Evolutionary conservation across 2,113 vertebrate genomes (phyloP).

Genomic region (Meriones unguiculatus): DNA sequence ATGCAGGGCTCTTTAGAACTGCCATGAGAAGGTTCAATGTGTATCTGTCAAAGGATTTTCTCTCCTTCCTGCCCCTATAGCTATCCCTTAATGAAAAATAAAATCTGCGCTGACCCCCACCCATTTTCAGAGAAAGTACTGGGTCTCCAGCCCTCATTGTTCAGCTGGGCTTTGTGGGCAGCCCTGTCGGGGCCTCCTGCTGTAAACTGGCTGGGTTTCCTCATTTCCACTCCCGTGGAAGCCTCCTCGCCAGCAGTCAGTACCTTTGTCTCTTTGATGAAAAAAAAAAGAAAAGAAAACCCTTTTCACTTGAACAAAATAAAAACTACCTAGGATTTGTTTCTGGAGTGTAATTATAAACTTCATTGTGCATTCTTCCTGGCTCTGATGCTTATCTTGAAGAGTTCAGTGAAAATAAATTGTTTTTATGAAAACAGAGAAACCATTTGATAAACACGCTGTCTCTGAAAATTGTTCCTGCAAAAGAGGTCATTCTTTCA

Average conservation of each 20-base stretch:
- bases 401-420: constrained; percentile 90
- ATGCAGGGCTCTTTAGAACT: constrained; percentile 61
- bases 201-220: constrained; percentile 55
- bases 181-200: background rate
- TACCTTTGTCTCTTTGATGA: constrained; percentile 72
- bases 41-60: constrained; percentile 63
- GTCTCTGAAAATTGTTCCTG: constrained; percentile 89
- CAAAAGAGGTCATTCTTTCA: constrained; percentile 88
- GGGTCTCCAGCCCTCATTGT: constrained; percentile 76
- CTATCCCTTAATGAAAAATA: constrained; percentile 62
- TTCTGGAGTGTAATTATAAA: constrained; percentile 89
- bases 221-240: constrained; percentile 44
- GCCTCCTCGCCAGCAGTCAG: constrained; percentile 48
- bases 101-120: constrained; percentile 52
- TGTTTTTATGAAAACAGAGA: constrained; percentile 90
- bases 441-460: constrained; percentile 88
- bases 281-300: background rate
- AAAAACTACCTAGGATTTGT: constrained; percentile 83
- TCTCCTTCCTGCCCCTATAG: constrained; percentile 45
- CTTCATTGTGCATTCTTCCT: constrained; percentile 87
- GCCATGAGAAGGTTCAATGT: constrained; percentile 73
- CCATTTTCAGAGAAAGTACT: constrained; percentile 55
- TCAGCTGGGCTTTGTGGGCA: constrained; percentile 73
- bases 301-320: constrained; percentile 84
- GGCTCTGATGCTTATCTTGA: constrained; percentile 88